Conservation (phyloP, 2,113 vertebrate species). For the Geococcyx californianus region DNA sequence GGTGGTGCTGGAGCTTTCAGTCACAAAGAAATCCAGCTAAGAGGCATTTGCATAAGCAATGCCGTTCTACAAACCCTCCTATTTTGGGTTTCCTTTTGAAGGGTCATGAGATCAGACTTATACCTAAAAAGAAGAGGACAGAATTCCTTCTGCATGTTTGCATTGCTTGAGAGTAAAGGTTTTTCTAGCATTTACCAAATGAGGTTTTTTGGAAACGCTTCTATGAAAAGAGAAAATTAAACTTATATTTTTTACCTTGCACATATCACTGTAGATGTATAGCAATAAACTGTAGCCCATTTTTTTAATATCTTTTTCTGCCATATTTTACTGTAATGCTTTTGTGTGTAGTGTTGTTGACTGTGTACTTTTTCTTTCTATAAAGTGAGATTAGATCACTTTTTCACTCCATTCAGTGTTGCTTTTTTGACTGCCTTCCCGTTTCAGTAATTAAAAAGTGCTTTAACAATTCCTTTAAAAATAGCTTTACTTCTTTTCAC, state of each 20-base stretch:
- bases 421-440: neutral
- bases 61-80: neutral
- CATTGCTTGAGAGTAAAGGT: neutral
- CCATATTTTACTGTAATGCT: neutral
- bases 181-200: neutral
- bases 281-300: neutral
- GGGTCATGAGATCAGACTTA: neutral
- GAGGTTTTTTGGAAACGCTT: neutral
- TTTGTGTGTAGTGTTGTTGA: neutral
- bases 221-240: neutral
- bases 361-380: neutral
- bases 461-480: neutral
- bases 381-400: neutral
- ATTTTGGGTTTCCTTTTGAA: neutral
- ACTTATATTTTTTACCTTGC: neutral
- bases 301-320: neutral
- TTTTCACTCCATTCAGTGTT: neutral
- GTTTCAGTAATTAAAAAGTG: neutral
- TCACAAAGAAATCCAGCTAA: neutral
- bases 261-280: neutral
- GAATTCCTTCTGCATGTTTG: neutral
- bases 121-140: neutral
- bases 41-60: neutral
- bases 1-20: neutral
- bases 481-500: neutral